Conservation (phyloP, 2,113 vertebrate species). For the Monarcha castaneiventris region DNA sequence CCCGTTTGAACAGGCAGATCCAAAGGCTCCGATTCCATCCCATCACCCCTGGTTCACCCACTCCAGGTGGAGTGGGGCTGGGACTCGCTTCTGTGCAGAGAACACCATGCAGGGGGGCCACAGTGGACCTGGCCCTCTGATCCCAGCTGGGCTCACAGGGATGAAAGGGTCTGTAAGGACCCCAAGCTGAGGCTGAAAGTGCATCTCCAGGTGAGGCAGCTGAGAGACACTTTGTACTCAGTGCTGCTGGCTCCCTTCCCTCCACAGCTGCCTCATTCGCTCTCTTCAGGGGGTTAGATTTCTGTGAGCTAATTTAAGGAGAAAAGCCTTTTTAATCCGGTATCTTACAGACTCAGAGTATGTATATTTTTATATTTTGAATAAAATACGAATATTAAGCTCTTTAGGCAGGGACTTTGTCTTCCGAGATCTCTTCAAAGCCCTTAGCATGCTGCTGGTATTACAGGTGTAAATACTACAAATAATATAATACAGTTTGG, state of each 20-base stretch:
- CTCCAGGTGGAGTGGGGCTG: accelerated
- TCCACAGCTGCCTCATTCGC: constrained; percentile 20
- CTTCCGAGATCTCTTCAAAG: neutral
- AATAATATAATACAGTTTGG: neutral
- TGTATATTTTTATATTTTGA: neutral
- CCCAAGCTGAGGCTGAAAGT: neutral
- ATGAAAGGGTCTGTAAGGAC: neutral
- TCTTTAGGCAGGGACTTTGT: constrained; percentile 3
- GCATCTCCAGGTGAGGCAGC: neutral
- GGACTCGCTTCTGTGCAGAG: accelerated
- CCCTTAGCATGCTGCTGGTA: neutral
- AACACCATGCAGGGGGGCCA: accelerated
- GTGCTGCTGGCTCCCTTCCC: neutral
- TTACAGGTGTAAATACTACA: constrained; percentile 14
- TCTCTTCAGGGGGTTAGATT: constrained; percentile 28
- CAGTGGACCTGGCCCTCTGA: accelerated
- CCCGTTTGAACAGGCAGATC: neutral
- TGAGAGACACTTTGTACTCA: neutral
- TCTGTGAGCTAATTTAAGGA: constrained; percentile 41
- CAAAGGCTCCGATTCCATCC: neutral
- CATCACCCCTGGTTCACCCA: accelerated
- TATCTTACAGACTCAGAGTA: neutral
- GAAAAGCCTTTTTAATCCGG: constrained; percentile 29
- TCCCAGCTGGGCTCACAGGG: neutral
- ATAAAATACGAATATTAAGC: constrained; percentile 42